These are phyloP conservation scores for Campoletis raptor DNA, from an alignment of 2,888 invertebrate genomes.

Conservation along the genomic window DNA sequence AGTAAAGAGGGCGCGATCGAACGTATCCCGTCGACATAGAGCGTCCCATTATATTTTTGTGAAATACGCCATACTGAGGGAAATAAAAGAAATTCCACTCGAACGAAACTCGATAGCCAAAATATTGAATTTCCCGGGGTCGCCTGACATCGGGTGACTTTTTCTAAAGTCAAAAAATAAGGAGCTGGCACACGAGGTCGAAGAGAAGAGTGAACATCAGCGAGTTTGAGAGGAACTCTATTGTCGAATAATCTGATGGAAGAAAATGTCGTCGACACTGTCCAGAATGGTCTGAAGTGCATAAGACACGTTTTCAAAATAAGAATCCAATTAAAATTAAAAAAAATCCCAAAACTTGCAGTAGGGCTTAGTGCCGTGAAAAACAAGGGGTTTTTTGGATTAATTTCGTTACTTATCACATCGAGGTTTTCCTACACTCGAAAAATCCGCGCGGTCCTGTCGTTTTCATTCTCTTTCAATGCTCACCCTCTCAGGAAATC, in stretches of 20 bases:
- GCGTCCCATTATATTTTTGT: constrained; percentile 63
- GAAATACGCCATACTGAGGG: constrained; percentile 56
- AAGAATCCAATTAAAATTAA: not conserved
- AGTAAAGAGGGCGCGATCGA: constrained; percentile 49
- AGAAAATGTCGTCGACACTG: not conserved
- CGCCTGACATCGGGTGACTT: constrained; percentile 25
- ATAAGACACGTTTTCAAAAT: not conserved
- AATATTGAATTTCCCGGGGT: constrained; percentile 80
- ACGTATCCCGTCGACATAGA: constrained; percentile 50
- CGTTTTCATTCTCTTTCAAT: constrained; percentile 21
- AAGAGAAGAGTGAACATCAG: constrained; percentile 55
- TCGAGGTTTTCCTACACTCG: constrained; percentile 14
- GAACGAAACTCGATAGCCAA: constrained; percentile 80
- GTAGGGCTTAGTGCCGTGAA: not conserved
- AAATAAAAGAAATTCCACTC: constrained; percentile 67
- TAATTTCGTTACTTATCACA: constrained; percentile 45
- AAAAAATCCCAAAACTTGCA: not conserved
- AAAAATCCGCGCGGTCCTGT: constrained; percentile 43
- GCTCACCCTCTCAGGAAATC: constrained; percentile 53
- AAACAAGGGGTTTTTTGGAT: constrained; percentile 38
- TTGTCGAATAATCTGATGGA: constrained; percentile 17
- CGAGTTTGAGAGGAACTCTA: constrained; percentile 33
- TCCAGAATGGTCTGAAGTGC: not conserved
- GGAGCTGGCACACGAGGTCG: constrained; percentile 32
- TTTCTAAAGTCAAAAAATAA: constrained; percentile 41